Conservation (phyloP, 2,888 invertebrate genomes). For the Thymelicus sylvestris region DNA sequence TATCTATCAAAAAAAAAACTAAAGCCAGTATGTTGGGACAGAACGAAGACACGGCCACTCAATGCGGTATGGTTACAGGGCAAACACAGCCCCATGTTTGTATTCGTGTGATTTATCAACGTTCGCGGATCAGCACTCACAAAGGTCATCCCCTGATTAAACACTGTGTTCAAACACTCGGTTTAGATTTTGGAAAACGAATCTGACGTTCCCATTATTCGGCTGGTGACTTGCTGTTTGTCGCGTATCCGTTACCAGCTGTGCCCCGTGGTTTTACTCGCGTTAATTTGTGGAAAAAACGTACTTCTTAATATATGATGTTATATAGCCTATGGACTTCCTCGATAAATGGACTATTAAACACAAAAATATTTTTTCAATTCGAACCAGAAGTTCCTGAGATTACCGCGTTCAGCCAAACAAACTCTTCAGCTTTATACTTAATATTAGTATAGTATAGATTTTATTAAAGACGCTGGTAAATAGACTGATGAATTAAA, state of each 20-base stretch:
- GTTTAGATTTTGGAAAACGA: conserved; percentile 38
- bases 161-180: conserved; percentile 56
- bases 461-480: too few species aligned
- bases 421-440: too few species aligned
- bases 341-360: too few species aligned
- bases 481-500: too few species aligned
- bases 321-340: too few species aligned
- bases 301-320: too few species aligned
- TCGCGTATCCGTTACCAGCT: conserved; percentile 1
- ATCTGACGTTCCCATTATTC: conserved; percentile 9
- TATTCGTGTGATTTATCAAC: conserved; percentile 77
- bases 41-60: conserved; percentile 14
- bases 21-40: not conserved
- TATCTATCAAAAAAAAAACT: conserved; percentile 1
- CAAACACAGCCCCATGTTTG: conserved; percentile 64
- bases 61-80: conserved; percentile 47
- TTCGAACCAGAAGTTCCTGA: too few species aligned
- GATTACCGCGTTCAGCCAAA: too few species aligned
- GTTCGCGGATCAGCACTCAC: conserved; percentile 64
- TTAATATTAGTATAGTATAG: too few species aligned
- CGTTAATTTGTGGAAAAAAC: too few species aligned
- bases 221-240: conserved; percentile 21
- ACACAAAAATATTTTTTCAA: too few species aligned
- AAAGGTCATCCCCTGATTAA: conserved; percentile 65
- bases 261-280: too few species aligned